Percentiles rank a stretch among this genome's conserved stretches.
Evolutionary conservation across 1,140 invertebrate species (phyloP).

Genomic region (Eulimnadia texana): DNA sequence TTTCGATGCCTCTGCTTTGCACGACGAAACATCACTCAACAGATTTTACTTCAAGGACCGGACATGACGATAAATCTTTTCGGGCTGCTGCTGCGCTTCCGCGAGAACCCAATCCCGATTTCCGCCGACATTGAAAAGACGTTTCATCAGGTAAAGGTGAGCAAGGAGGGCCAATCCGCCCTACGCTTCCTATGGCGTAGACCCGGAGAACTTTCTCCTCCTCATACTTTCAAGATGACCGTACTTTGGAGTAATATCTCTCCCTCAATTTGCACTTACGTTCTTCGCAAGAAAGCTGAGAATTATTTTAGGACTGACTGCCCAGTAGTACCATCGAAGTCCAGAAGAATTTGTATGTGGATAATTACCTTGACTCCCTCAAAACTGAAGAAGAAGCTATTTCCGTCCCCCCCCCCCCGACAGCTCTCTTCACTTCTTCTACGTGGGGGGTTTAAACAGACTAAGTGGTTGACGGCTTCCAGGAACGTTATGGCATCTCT

Average conservation of each 20-base stretch:
- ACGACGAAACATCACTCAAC: conserved; percentile 5
- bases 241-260: conserved; percentile 18
- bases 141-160: conserved; percentile 10
- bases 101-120: conserved; percentile 1
- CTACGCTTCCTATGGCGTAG: conserved; percentile 17
- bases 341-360: conserved; percentile 7
- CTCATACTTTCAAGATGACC: conserved; percentile 12
- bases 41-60: not conserved
- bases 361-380: conserved; percentile 9
- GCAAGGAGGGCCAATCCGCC: conserved; percentile 7
- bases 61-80: not conserved
- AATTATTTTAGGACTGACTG: conserved; percentile 6
- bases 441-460: not conserved
- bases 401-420: not conserved
- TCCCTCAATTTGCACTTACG: conserved; percentile 8
- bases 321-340: conserved; percentile 1
- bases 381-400: conserved; percentile 4
- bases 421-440: not conserved
- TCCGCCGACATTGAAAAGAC: conserved; percentile 12
- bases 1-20: not conserved
- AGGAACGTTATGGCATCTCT: not conserved
- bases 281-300: not conserved
- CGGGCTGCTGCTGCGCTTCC: not conserved
- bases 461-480: conserved; percentile 8
- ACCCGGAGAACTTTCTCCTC: not conserved